A percentile compares a stretch with the other conserved stretches of the same genome.
phyloP scores from a whole-genome alignment of 2,113 vertebrate species.

The Euleptes europaea region DNA sequence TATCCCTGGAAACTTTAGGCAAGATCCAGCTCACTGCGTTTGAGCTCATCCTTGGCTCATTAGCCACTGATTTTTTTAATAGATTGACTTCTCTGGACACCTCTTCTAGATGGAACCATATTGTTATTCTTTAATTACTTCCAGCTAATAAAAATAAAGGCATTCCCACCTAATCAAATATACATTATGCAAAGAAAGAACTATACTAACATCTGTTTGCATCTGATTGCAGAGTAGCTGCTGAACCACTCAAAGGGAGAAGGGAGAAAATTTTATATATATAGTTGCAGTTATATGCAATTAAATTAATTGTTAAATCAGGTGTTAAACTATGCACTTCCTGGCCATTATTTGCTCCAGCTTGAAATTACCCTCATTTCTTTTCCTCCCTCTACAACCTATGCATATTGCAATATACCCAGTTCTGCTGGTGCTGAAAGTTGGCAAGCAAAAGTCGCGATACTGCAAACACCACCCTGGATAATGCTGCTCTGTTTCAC shows the following conservation, averaged over 20 bases:
- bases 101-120: background rate
- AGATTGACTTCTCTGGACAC: background rate
- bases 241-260: background rate
- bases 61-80: no score
- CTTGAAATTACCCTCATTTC: conserved; percentile 5
- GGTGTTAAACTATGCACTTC: background rate
- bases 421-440: conserved; percentile 12
- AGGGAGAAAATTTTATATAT: background rate
- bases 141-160: background rate
- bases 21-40: background rate
- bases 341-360: background rate
- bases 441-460: background rate
- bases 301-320: background rate
- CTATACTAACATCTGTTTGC: background rate
- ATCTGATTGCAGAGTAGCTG: background rate
- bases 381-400: background rate
- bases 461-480: background rate
- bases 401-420: background rate
- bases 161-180: background rate
- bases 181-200: background rate
- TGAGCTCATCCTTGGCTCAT: background rate
- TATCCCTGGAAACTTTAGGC: no score
- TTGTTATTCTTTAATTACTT: background rate
- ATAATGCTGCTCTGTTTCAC: conserved; percentile 10
- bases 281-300: background rate